Base-by-base conservation (phyloP, 2,797 vertebrate species). In the Urosaurus nigricauda region DNA sequence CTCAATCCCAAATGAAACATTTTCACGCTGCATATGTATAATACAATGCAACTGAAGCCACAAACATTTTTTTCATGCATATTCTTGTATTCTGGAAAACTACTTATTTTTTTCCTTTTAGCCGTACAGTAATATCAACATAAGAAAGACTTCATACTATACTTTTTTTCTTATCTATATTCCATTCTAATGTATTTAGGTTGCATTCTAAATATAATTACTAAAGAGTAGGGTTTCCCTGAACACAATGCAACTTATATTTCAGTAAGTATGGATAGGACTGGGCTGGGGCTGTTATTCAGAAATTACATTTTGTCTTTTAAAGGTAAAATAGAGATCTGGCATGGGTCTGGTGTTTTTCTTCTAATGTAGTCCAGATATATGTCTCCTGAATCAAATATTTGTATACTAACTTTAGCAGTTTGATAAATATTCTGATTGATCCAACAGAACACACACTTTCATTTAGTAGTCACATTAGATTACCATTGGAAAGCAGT, bases 401-500 rank as follows among this genome's bases (percentile, higher is more conserved):
- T 85, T 80, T 91, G 53, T 87, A 13, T 82, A 65, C 29, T 84
- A 75, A 88, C 79, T 53, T 68, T 29, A 68, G 29, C 7, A 5
- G 24, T 29, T 29, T 29, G 63, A 68, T 32, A 32, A 68, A 68
- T 68, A 68, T 68, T 65, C 11, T 32, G 86, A 75, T 84, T 84
- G 84, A 90, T 40, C 89, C 86, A 91, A 58, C 85, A 81, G 35
- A 90, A 86, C 73, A 73, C 86, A 58, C 79, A 26, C 24, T 40
- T 91, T 94, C 74, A 80, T 68, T 92, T 79, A 58, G 17, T 91
- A 93, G 89, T 91, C 73, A 43, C 85, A 89, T 85, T 77, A 87
- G 87, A 90, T 89, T 87, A 93, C 17, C 90, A 79, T 73, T 79
- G 80, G 70, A 24, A 80, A 92, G 82, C 93, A 92, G 87, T 74